Conservation (phyloP, 2,113 vertebrate species). For the Bufo gargarizans region DNA sequence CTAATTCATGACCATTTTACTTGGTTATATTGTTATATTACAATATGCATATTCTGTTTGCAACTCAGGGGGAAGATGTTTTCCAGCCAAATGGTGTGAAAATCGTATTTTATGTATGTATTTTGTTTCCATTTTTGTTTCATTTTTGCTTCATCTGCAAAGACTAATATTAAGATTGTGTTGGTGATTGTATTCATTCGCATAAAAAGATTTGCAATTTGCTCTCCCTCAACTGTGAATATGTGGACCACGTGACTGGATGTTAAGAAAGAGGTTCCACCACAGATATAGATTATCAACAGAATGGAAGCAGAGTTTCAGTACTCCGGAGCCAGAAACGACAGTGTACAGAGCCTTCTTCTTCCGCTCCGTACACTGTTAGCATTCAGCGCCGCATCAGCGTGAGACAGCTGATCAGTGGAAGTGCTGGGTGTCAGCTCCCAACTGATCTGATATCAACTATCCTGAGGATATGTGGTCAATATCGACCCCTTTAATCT, state of each 20-base stretch:
- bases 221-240: conserved; percentile 5
- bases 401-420: too few species aligned
- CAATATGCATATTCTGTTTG: conserved; percentile 59
- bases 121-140: background rate
- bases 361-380: too few species aligned
- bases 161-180: conserved; percentile 29
- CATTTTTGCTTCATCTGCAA: background rate
- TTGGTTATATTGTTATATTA: conserved; percentile 5
- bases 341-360: too few species aligned
- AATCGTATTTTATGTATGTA: conserved; percentile 59
- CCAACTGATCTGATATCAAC: too few species aligned
- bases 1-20: background rate
- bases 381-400: too few species aligned
- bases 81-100: conserved; percentile 26
- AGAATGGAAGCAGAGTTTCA: too few species aligned
- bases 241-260: background rate
- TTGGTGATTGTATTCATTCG: background rate
- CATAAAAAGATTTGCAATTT: conserved; percentile 12
- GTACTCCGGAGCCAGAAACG: too few species aligned
- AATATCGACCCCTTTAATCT: too few species aligned
- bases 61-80: conserved; percentile 58
- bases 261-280: background rate
- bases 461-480: too few species aligned
- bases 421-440: too few species aligned
- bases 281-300: too few species aligned